Evolutionary conservation across 2,888 invertebrate species (phyloP), one percentile per base, ranked within the genome.

Genomic region (Caenorhabditis parvicauda): DNA sequence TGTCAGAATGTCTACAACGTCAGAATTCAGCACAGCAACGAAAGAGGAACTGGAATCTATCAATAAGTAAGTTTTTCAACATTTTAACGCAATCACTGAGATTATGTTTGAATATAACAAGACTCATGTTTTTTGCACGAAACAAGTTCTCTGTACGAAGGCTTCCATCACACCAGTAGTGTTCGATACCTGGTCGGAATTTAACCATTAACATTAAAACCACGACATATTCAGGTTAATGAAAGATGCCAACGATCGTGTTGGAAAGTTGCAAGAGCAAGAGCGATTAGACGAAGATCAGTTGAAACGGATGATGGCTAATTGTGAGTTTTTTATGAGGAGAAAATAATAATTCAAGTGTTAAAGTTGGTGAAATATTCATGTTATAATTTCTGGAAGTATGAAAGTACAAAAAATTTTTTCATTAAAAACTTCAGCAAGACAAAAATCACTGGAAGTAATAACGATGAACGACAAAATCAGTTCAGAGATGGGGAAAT

Each of bases 391-490:
- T 50, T 35, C 44, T 39, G n/a, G 17, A 22, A 7, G 27, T n/a
- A n/a, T n/a, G n/a, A n/a, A n/a, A n/a, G n/a, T n/a, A n/a, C n/a
- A n/a, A n/a, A n/a, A n/a, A n/a, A n/a, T n/a, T n/a, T n/a, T n/a
- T n/a, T n/a, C n/a, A n/a, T n/a, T n/a, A n/a, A n/a, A n/a, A n/a
- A n/a, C 57, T 65, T 32, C 52, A 70, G 66, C 64, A 2, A 43
- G 65, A 12, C 72, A 68, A 55, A 63, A 68, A 32, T 72, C 72
- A 3, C 47, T 68, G 5, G 70, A 72, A 35, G 58, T 65, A 5
- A 60, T 65, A 39, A 64, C 63, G 42, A 59, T 62, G 47, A 68
- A 68, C 48, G 57, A 59, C 0, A 59, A 68, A 29, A 61, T 72
- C 3, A 59, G 59, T 5, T 54, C 59, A n/a, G 65, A 70, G 43